Percentiles rank a stretch among this genome's conserved stretches.
Evolutionary conservation across 2,113 vertebrate genomes (phyloP).

Genomic region (Gadus chalcogrammus): DNA sequence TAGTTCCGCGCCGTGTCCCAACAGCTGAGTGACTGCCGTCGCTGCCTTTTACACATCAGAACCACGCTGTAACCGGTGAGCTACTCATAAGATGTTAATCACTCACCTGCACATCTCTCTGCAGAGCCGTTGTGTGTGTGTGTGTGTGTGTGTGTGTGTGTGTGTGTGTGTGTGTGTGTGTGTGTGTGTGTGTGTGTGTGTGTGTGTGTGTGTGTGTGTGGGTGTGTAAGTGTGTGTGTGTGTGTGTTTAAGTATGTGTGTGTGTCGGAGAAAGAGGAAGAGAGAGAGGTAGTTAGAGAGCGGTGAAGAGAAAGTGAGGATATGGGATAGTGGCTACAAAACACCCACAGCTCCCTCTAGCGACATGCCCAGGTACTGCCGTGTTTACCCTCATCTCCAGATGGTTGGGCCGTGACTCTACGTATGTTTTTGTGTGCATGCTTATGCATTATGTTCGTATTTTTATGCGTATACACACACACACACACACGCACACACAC

Average conservation of each 20-base stretch:
- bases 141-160: conserved; percentile 14
- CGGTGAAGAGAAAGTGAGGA: not conserved
- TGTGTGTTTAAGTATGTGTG: conserved; percentile 8
- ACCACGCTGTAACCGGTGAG: conserved; percentile 44
- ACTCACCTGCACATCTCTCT: conserved; percentile 55
- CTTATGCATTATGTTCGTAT: conserved; percentile 10
- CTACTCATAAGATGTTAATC: conserved; percentile 59
- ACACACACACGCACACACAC: too few relatives aligned
- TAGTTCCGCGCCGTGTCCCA: conserved; percentile 28
- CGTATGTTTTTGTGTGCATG: not conserved
- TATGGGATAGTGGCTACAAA: conserved; percentile 9
- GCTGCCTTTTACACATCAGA: conserved; percentile 37
- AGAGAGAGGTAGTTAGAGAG: not conserved
- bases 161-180: not conserved
- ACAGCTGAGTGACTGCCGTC: conserved; percentile 33
- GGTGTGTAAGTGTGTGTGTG: conserved; percentile 14
- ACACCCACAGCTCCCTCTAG: conserved; percentile 71
- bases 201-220: not conserved
- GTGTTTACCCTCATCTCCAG: conserved; percentile 15
- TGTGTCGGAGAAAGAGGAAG: not conserved
- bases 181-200: conserved; percentile 10
- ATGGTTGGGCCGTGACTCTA: conserved; percentile 11
- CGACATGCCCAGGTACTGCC: conserved; percentile 37
- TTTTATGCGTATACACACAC: not conserved
- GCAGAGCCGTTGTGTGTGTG: conserved; percentile 5